Evolutionary conservation across 1,140 invertebrate species (phyloP).

Genomic region (Metaphire vulgaris): DNA sequence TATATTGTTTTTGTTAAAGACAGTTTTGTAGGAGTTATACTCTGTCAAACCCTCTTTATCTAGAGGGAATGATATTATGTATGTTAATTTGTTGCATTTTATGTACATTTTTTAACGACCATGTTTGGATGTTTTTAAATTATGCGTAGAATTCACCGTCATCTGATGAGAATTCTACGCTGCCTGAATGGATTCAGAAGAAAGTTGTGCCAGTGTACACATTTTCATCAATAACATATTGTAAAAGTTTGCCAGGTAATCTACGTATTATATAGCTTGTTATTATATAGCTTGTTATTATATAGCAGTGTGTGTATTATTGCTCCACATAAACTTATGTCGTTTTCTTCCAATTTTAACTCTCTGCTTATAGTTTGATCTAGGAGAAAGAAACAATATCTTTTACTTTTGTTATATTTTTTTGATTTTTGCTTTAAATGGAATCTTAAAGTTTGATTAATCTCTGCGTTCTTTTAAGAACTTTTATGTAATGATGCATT

Average conservation of each 20-base stretch:
- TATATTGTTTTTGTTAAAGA: background rate
- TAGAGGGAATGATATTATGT: background rate
- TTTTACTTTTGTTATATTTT: too few relatives aligned
- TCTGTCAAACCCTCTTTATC: background rate
- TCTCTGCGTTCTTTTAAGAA: too few relatives aligned
- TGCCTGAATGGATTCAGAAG: slow-evolving; percentile 17
- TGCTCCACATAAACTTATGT: too few relatives aligned
- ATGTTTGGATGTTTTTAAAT: background rate
- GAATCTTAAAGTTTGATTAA: too few relatives aligned
- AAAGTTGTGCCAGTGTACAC: slow-evolving; percentile 29
- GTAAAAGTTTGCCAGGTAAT: slow-evolving; percentile 26
- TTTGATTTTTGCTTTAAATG: too few relatives aligned
- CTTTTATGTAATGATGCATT: too few relatives aligned
- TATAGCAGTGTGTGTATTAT: too few relatives aligned
- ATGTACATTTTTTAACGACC: background rate
- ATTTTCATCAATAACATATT: slow-evolving; percentile 22
- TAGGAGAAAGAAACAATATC: too few relatives aligned
- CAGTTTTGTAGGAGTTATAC: background rate
- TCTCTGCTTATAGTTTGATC: too few relatives aligned
- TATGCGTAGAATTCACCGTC: background rate
- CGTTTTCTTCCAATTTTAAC: too few relatives aligned
- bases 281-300: too few relatives aligned
- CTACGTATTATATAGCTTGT: too few relatives aligned
- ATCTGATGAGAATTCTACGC: background rate
- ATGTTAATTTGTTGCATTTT: background rate